A percentile compares a stretch with the other conserved stretches of the same genome.
Conservation (phyloP, 2,888 invertebrate species). For the Cheilosia grossa region DNA sequence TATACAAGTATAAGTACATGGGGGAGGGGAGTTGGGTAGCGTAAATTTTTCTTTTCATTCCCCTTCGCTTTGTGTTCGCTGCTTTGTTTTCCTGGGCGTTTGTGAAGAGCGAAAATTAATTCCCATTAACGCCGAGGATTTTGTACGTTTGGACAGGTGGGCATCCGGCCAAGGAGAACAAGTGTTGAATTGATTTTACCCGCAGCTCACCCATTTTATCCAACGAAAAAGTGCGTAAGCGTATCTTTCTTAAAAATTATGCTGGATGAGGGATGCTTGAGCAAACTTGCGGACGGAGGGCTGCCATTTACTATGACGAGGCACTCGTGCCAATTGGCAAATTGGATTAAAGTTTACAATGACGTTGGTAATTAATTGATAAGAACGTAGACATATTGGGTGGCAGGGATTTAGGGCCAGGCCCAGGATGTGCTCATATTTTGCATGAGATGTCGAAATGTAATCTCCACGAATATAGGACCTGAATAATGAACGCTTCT, state of each 20-base stretch:
- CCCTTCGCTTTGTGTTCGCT: slow-evolving; percentile 22
- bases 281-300: slow-evolving; percentile 10
- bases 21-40: slow-evolving; percentile 3
- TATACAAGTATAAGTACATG: not conserved
- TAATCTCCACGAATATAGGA: slow-evolving; percentile 1
- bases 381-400: slow-evolving; percentile 17
- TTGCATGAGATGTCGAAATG: not conserved
- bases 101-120: slow-evolving; percentile 60
- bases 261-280: slow-evolving; percentile 28
- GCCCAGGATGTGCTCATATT: not conserved
- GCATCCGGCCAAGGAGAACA: not conserved
- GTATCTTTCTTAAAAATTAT: slow-evolving; percentile 17
- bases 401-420: not conserved
- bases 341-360: slow-evolving; percentile 48
- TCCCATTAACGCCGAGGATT: slow-evolving; percentile 63
- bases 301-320: not conserved
- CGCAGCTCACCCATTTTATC: slow-evolving; percentile 23
- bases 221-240: slow-evolving; percentile 21
- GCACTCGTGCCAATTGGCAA: slow-evolving; percentile 54
- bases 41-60: slow-evolving; percentile 30
- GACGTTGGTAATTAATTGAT: slow-evolving; percentile 57
- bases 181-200: slow-evolving; percentile 25
- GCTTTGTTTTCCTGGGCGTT: slow-evolving; percentile 45
- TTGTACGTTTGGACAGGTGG: slow-evolving; percentile 55
- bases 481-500: slow-evolving; percentile 12